Base-by-base conservation (phyloP, 2,797 vertebrate genomes). In the Malurus splendens region DNA sequence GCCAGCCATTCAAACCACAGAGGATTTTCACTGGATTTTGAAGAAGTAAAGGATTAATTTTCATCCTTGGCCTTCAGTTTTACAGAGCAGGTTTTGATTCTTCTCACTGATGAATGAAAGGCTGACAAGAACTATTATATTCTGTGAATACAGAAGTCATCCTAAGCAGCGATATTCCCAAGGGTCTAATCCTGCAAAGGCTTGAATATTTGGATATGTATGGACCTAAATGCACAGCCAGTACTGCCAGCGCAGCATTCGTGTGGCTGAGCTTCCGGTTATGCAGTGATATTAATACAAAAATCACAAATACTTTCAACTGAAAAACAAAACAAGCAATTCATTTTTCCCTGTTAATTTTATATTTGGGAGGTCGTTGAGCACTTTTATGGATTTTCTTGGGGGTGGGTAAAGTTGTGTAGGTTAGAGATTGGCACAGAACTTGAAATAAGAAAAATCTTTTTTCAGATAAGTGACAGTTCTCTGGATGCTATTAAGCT, bases 361-460 rank as follows among this genome's bases (percentile, higher is more conserved):
- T 94, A 74, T 91, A 85, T 89, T 33, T 92, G 81, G 78, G 91
- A 94, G 83, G 72, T 88, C 1, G 19, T 25, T 89, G 75, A 90
- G 71, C 50, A 51, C 86, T 93, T 94, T 91, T 92, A 94, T 94
- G 92, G 92, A 89, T 95, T 94, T 94, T 92, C 90, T 91, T 90
- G 94, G 88, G 79, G 91, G 90, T 80, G 95, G 90, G 72, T 93
- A 50, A 83, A 94, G 62, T 93, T 94, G 94, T 95, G 94, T 95
- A 95, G 94, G 93, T 92, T 95, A 82, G 41, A 93, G 93, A 95
- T 91, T 95, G 95, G 92, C 93, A 95, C 93, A 75, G 82, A 94
- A 89, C 89, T 94, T 89, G 90, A 92, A 95, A 95, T 92, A 93
- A 95, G 94, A 88, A 93, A 90, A 90, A 80, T 87, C 91, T 89